Conservation (phyloP, 2,888 invertebrate genomes). For the Salticus scenicus region DNA sequence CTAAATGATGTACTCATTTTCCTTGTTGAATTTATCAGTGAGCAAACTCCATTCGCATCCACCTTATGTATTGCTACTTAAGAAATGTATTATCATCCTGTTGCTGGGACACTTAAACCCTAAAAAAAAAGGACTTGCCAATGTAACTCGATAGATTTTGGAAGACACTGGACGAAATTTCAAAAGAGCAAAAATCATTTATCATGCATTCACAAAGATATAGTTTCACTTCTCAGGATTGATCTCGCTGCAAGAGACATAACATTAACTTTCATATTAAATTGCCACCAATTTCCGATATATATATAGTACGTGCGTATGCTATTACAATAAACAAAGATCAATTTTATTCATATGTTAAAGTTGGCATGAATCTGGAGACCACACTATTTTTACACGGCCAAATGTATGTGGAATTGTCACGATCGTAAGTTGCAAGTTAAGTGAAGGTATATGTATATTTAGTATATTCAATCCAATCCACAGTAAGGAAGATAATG, state of each 20-base stretch:
- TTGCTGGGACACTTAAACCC: conserved; percentile 71
- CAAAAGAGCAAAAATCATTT: neutral
- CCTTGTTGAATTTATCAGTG: conserved; percentile 69
- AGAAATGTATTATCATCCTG: conserved; percentile 68
- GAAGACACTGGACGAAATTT: neutral
- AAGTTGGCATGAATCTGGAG: neutral
- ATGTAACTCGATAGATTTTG: neutral
- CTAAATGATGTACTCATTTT: conserved; percentile 34
- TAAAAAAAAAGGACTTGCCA: conserved; percentile 50
- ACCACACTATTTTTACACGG: neutral
- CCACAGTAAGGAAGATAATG: too few species aligned
- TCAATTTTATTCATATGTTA: neutral
- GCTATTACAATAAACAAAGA: neutral
- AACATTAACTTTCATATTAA: neutral
- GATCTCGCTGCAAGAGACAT: neutral
- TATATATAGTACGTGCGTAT: neutral
- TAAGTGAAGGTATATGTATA: too few species aligned
- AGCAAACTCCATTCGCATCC: conserved; percentile 69
- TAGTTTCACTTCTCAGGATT: neutral
- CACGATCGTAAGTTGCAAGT: neutral
- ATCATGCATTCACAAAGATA: neutral
- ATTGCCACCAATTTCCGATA: neutral
- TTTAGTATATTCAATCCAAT: too few species aligned
- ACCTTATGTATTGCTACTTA: conserved; percentile 28
- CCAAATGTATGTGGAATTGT: neutral